Conservation (phyloP, 2,797 vertebrate genomes). For the Microtus agrestis region DNA sequence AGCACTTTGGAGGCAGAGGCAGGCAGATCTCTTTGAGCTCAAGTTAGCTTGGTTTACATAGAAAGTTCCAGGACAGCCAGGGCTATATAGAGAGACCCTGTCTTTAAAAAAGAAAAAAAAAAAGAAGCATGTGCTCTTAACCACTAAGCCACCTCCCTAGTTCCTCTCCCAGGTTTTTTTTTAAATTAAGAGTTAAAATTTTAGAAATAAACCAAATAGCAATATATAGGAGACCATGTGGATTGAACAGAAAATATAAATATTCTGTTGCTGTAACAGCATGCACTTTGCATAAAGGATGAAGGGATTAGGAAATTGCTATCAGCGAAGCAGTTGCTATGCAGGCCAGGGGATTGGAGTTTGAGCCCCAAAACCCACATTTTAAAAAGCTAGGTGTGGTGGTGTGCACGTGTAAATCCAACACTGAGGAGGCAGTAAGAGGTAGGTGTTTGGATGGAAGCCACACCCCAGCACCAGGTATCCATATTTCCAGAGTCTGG, state of each 20-base stretch:
- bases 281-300: not conserved
- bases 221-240: not conserved
- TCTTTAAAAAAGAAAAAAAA: not conserved
- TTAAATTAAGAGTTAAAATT: not conserved
- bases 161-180: too few relatives aligned
- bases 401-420: fast-evolving
- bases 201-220: not conserved
- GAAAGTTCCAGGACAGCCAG: not conserved
- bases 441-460: too few relatives aligned
- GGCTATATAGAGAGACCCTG: too few relatives aligned
- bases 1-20: not conserved
- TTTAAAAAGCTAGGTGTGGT: too few relatives aligned
- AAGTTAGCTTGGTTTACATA: not conserved
- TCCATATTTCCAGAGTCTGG: too few relatives aligned
- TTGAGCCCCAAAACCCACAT: not conserved
- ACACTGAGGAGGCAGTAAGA: not conserved
- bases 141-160: not conserved
- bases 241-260: not conserved
- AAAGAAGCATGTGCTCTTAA: not conserved
- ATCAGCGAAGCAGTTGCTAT: too few relatives aligned
- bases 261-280: not conserved
- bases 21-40: not conserved
- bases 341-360: not conserved
- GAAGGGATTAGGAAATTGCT: not conserved
- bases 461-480: too few relatives aligned